Evolutionary conservation across 2,888 invertebrate species (phyloP), one percentile per base, ranked within the genome.

Genomic region (Melanchra persicariae): DNA sequence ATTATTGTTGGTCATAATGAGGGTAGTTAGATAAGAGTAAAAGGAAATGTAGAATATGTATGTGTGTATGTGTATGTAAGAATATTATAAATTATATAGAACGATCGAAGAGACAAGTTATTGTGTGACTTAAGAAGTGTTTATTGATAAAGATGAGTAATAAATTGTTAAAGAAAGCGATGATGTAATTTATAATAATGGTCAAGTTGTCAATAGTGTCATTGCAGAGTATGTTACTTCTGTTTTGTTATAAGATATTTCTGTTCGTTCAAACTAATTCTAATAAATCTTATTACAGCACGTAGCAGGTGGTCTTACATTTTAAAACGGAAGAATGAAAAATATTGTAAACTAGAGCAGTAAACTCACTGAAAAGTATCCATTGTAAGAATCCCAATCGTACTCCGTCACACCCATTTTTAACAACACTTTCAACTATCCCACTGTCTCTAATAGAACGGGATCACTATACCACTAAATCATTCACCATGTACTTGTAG

Each of bases 351-450:
- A 17, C 10, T 34, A 30, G 30, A 58, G 26, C 65, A 67, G 55
- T 58, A 66, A 68, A 95, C 95, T 95, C 87, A 95, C 95, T 86
- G 95, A 95, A 87, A 92, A 93, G 89, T 92, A 95, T 91, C 95
- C 95, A 91, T 92, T 93, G 86, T 92, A 94, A 83, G 95, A 92
- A 86, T 95, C 95, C 95, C 95, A 96, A 88, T 95, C 95, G 84
- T 90, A 95, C 79, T 95, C 94, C 85, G 87, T 93, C 92, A 95
- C 94, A 92, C 96, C 96, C 96, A 96, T 96, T 90, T 94, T 94
- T 87, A 91, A 89, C 81, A 91, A 88, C 81, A 85, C 69, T 81
- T 79, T 85, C 65, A 76, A 88, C 81, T 89, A 87, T 86, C 81
- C 77, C 86, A 88, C 87, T 87, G 87, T 88, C 84, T 87, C 83